phyloP scores from a whole-genome alignment of 2,888 invertebrate species.

The Hofmannophila pseudospretella region DNA sequence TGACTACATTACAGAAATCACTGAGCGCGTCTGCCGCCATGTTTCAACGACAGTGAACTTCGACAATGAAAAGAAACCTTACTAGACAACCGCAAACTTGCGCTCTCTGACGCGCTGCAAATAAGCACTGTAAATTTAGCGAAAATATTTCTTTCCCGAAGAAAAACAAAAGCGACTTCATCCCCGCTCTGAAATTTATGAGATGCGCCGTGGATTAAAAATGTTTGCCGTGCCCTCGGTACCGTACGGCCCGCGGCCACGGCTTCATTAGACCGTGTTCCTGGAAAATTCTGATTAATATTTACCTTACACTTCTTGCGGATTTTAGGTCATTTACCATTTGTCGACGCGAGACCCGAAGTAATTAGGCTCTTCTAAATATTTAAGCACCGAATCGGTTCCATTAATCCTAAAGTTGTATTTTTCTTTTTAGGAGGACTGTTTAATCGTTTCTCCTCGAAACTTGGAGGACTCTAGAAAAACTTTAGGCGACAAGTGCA shows the following conservation, averaged over 20 bases:
- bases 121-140: slow-evolving; percentile 57
- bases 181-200: slow-evolving; percentile 67
- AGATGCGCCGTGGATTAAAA: slow-evolving; percentile 63
- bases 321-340: slow-evolving; percentile 58
- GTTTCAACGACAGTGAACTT: slow-evolving; percentile 38
- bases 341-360: not conserved
- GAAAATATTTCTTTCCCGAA: slow-evolving; percentile 59
- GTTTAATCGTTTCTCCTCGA: not conserved
- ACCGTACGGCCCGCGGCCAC: slow-evolving; percentile 26
- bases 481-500: not conserved
- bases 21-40: not conserved
- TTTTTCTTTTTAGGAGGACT: not conserved
- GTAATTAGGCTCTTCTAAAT: not conserved
- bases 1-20: slow-evolving; percentile 2
- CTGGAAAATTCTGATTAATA: slow-evolving; percentile 70
- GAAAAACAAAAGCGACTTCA: slow-evolving; percentile 69
- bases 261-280: slow-evolving; percentile 64
- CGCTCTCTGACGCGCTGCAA: slow-evolving; percentile 34
- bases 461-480: not conserved
- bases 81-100: slow-evolving; percentile 18
- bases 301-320: slow-evolving; percentile 67
- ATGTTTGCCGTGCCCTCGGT: slow-evolving; percentile 46
- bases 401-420: not conserved
- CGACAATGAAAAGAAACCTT: slow-evolving; percentile 37
- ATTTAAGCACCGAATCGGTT: not conserved